These are phyloP conservation scores for Leptodirus hochenwartii DNA, from an alignment of 2,888 invertebrate genomes.

Conservation along the genomic window DNA sequence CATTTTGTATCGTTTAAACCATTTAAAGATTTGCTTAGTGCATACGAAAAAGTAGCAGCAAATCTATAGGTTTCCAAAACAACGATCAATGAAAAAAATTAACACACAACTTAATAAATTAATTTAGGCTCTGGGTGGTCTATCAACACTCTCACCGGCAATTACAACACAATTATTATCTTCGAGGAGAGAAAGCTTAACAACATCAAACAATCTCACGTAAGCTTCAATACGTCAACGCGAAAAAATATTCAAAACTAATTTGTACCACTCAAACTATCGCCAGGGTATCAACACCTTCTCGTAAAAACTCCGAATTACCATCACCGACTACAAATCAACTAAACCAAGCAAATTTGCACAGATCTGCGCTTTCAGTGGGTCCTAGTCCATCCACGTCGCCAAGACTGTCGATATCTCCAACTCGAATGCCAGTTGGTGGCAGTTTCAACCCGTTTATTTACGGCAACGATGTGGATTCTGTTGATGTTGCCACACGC, in stretches of 20 bases:
- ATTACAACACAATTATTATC: constrained; percentile 38
- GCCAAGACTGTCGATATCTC: constrained; percentile 15
- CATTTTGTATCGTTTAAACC: no score
- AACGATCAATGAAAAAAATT: no score
- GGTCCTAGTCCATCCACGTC: constrained; percentile 11
- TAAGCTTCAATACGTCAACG: no score
- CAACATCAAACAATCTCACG: constrained; percentile 32
- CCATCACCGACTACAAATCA: no score
- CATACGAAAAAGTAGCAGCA: no score
- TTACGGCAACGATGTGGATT: constrained; percentile 88
- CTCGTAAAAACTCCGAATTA: not conserved
- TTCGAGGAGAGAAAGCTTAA: constrained; percentile 44
- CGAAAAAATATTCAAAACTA: no score
- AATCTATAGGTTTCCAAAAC: no score
- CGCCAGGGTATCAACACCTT: no score
- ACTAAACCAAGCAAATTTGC: constrained; percentile 4
- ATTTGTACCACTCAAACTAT: no score
- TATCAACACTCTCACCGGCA: constrained; percentile 41
- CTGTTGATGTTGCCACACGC: constrained; percentile 93
- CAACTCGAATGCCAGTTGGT: constrained; percentile 34
- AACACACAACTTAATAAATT: no score
- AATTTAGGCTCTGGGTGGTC: constrained; percentile 54
- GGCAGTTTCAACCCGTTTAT: constrained; percentile 63
- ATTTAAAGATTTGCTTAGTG: no score
- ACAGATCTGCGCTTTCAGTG: constrained; percentile 10